Base-by-base conservation (phyloP, 2,888 invertebrate genomes). In the Drosophila pseudotalamancana region DNA sequence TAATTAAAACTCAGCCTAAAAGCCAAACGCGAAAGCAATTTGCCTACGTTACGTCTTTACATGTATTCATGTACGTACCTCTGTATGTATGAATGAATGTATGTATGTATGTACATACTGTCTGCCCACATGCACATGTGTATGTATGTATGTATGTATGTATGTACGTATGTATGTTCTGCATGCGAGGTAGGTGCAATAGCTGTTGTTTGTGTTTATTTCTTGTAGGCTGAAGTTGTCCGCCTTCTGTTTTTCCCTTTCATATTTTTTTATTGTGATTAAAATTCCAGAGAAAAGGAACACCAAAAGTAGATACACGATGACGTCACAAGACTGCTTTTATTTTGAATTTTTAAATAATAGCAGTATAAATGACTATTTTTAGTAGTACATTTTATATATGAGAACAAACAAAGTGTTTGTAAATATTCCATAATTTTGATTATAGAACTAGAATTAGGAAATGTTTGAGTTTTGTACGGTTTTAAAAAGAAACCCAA, bases 191-290 rank as follows among this genome's bases (percentile, higher is more conserved):
- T 16, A 8, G n/a, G 2, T 21, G 34, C 21, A 21, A 14, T 14
- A 25, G 32, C 21, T 12, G 42, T 59, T 72, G 45, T 56, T 45
- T 55, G 55, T 65, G 48, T 31, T 21, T 31, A 19, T 21, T 45
- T 29, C 29, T 31, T 45, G 19, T 31, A 29, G 19, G 18, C 65
- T 78, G 65, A 65, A 76, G 60, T 74, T 74, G 43, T 29, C 18
- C 14, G 39, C 39, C 39, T 18, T 45, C 29, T 14, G 21, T 14
- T 21, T 39, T 37, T 14, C 14, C 11, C 37, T 11, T 50, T 21
- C 43, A 9, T 27, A 21, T 35, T n/a, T 42, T 31, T n/a, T 29
- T 25, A 14, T 61, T 50, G 35, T 42, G 42, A 42, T 61, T 23
- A 29, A 27, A 25, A 25, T 53, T 27, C 27, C 35, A 19, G 31